Evolutionary conservation across 2,888 invertebrate genomes (phyloP), one percentile per base, ranked within the genome.

Genomic region (Parascotia fuliginaria): DNA sequence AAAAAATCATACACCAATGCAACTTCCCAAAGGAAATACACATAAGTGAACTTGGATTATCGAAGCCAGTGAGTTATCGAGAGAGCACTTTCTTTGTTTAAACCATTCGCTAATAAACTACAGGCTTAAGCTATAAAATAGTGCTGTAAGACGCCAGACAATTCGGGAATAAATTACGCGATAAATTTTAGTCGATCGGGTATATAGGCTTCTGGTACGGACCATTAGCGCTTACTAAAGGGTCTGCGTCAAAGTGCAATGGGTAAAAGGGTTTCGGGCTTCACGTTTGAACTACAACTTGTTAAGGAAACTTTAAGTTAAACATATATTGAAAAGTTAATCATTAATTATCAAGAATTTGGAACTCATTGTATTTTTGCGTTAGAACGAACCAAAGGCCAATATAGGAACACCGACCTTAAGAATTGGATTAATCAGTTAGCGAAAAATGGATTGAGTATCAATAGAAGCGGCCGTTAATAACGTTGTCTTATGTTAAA

Each of bases 1-100:
- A 52, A 60, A 60, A 45, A 57, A 63, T 40, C 29, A 28, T 12
- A 22, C 29, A 31, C 12, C 19, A 13, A 19, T 41, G 40, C 31
- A 51, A 40, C 24, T 36, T 27, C 54, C 70, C 69, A 29, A 36
- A 59, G 65, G 68, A 70, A 70, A 70, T 69, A 55, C 34, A 14
- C 41, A 42, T 46, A 59, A 70, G 69, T 70, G 63, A 38, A 28
- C 45, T 52, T 44, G 53, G 39, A 50, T 61, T 69, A 65, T 67
- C 65, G 52, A 40, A 15, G 32, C 22, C 42, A 45, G 44, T 46
- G 52, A 60, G 47, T 52, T 65, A 59, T 67, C 37, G 45, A 42
- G 38, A 36, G 16, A 40, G 41, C 27, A 31, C 15, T 33, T 43
- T 57, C 44, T 48, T 65, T 70, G 55, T 66, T 42, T 56, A 38